These are phyloP conservation scores for Campylomormyrus tamandua DNA, from an alignment of 2,113 vertebrate genomes.

Conservation along the genomic window DNA sequence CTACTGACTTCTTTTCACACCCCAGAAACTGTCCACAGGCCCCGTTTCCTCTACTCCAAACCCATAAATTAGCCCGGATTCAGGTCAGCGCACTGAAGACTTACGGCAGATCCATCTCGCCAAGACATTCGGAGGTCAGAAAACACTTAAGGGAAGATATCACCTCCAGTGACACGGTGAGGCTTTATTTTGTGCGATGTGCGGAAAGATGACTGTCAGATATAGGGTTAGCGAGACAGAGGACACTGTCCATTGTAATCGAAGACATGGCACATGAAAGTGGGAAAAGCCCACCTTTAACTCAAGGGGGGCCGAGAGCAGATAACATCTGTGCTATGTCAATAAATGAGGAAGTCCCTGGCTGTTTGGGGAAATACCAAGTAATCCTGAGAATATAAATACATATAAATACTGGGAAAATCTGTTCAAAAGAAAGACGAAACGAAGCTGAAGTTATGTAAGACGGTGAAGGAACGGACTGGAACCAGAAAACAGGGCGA, in stretches of 20 bases:
- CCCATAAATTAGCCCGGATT: constrained; percentile 2
- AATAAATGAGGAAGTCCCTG: not conserved
- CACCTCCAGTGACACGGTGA: not conserved
- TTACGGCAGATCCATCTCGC: not conserved
- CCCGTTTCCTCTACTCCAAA: not conserved
- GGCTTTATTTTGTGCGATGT: constrained; percentile 7
- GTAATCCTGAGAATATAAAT: not conserved
- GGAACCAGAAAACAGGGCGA: not conserved
- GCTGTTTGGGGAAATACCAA: not conserved
- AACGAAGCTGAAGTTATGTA: not conserved
- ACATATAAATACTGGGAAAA: not conserved
- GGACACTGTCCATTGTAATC: not conserved
- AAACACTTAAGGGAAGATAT: not conserved
- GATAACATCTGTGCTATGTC: not conserved
- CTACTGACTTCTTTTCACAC: not conserved
- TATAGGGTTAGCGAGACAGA: not conserved
- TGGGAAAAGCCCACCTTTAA: not conserved
- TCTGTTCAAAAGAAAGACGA: not conserved
- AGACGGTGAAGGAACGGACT: not conserved
- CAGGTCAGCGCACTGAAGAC: not conserved
- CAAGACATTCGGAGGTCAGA: not conserved
- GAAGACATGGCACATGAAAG: not conserved
- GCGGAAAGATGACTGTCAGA: not conserved
- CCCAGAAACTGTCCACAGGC: not conserved
- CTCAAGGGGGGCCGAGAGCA: not conserved